Evolutionary conservation across 2,888 invertebrate species (phyloP).

Genomic region (Copidosoma aretas): DNA sequence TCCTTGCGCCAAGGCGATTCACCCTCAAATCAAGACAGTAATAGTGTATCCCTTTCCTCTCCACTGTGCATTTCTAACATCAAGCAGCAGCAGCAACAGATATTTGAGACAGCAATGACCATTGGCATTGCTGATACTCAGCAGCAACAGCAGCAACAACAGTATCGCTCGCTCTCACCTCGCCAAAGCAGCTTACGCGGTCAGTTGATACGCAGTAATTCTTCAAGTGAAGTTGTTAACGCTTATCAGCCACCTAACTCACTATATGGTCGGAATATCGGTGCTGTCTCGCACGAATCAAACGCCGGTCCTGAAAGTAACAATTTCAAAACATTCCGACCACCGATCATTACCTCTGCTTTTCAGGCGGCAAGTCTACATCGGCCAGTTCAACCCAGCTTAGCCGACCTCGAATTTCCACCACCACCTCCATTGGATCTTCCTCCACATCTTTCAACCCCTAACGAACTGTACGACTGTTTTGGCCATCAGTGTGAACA

Average conservation of each 20-base stretch:
- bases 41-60: slow-evolving; percentile 21
- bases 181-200: slow-evolving; percentile 60
- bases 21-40: slow-evolving; percentile 62
- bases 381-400: slow-evolving; percentile 73
- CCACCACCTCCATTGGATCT: slow-evolving; percentile 84
- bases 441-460: slow-evolving; percentile 70
- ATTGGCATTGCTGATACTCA: slow-evolving; percentile 43
- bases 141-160: slow-evolving; percentile 58
- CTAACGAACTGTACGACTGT: slow-evolving; percentile 58
- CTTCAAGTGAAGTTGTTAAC: slow-evolving; percentile 77
- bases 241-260: slow-evolving; percentile 67
- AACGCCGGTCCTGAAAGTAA: slow-evolving; percentile 52
- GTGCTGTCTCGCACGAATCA: slow-evolving; percentile 40
- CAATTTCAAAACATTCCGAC: slow-evolving; percentile 62
- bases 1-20: slow-evolving; percentile 83
- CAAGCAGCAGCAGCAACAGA: slow-evolving; percentile 48
- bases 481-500: slow-evolving; percentile 48
- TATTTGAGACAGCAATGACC: slow-evolving; percentile 40
- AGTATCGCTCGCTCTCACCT: slow-evolving; percentile 70
- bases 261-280: slow-evolving; percentile 63
- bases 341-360: slow-evolving; percentile 52
- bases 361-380: slow-evolving; percentile 74
- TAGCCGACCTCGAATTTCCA: slow-evolving; percentile 86
- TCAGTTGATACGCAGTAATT: slow-evolving; percentile 85
- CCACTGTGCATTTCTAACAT: slow-evolving; percentile 44